Conservation (phyloP, 2,797 vertebrate species). For the Lepilemur septentrionalis region DNA sequence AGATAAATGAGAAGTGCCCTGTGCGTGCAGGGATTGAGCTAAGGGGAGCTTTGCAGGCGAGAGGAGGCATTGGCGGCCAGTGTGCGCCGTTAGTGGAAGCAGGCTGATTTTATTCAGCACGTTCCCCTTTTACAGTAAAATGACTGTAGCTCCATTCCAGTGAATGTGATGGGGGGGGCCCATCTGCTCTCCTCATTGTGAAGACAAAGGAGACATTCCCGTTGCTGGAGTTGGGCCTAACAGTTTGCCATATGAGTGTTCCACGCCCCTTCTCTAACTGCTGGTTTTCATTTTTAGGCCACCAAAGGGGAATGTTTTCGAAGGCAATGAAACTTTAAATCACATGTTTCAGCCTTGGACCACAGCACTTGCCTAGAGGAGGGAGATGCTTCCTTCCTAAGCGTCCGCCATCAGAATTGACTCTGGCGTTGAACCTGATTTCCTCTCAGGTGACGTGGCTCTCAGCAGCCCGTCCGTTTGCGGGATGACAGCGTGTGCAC, state of each 20-base stretch:
- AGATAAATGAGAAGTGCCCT: background rate
- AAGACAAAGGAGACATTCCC: background rate
- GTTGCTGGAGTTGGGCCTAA: background rate
- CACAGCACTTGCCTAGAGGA: fast-evolving
- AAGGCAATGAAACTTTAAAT: background rate
- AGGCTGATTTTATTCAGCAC: slow-evolving; percentile 75
- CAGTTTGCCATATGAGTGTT: fast-evolving
- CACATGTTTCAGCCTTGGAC: background rate
- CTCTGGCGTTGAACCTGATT: background rate
- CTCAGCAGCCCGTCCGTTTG: background rate
- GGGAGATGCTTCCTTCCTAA: background rate
- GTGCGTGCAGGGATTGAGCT: slow-evolving; percentile 45
- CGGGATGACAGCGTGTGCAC: background rate
- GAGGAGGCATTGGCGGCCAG: slow-evolving; percentile 57
- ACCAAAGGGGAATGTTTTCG: background rate
- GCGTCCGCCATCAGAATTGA: background rate
- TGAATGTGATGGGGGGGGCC: slow-evolving; percentile 71
- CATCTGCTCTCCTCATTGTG: background rate
- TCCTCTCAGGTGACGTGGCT: background rate
- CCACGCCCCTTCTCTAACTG: background rate
- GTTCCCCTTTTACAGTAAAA: slow-evolving; percentile 80
- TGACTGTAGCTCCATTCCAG: slow-evolving; percentile 79
- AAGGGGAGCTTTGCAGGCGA: slow-evolving; percentile 55
- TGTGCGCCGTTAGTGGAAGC: slow-evolving; percentile 67
- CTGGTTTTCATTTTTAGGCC: slow-evolving; percentile 33